Percentiles rank a stretch among this genome's conserved stretches.
These are phyloP conservation scores for Lepus oiostolus DNA, from an alignment of 2,797 vertebrate genomes.

Conservation along the genomic window DNA sequence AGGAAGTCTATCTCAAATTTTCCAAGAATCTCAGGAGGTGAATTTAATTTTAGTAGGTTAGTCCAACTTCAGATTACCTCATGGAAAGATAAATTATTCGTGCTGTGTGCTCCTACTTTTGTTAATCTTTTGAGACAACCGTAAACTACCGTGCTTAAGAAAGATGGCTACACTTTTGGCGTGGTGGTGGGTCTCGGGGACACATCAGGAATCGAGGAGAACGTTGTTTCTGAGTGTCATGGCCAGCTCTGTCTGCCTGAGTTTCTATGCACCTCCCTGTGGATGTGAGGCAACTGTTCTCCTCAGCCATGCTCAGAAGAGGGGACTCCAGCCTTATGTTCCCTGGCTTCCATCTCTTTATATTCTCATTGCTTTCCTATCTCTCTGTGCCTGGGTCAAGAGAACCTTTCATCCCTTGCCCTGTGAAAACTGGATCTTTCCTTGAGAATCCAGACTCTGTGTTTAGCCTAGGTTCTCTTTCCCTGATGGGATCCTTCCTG, in stretches of 20 bases:
- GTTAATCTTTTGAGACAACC: neutral
- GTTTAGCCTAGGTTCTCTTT: neutral
- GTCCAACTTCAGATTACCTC: neutral
- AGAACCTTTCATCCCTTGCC: neutral
- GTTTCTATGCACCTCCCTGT: neutral
- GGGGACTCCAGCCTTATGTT: neutral
- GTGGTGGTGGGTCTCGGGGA: neutral
- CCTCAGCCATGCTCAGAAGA: neutral
- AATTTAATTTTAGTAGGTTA: neutral
- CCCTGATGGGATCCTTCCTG: neutral
- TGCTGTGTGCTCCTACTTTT: neutral
- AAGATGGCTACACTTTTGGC: neutral
- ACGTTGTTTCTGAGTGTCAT: neutral
- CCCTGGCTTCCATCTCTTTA: neutral
- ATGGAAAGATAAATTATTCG: neutral
- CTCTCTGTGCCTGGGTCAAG: neutral
- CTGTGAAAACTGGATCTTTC: neutral
- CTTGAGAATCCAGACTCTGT: neutral
- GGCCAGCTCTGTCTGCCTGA: accelerated
- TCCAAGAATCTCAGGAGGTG: neutral
- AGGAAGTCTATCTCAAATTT: neutral
- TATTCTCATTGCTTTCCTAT: neutral
- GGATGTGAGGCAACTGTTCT: neutral
- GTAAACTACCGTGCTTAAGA: neutral
- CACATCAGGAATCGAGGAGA: neutral